Evolutionary conservation across 2,888 invertebrate genomes (phyloP).

Genomic region (Acronicta alni): DNA sequence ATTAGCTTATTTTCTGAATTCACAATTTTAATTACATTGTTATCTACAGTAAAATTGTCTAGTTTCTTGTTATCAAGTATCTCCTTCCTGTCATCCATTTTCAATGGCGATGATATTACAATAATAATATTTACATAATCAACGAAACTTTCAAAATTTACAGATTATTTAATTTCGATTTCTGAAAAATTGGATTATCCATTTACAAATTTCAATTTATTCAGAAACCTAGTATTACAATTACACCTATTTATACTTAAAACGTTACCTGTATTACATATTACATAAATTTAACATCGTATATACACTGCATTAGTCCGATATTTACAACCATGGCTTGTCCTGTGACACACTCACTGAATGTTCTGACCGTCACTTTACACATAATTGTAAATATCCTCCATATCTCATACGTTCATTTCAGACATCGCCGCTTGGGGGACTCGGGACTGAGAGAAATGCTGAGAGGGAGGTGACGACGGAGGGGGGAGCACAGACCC

Average conservation of each 20-base stretch:
- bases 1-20: conserved; percentile 12
- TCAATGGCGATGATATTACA: conserved; percentile 47
- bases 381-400: conserved; percentile 89
- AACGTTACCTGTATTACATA: conserved; percentile 68
- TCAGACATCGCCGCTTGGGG: conserved; percentile 96
- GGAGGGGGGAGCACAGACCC: conserved; percentile 75
- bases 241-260: conserved; percentile 66
- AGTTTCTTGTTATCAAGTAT: conserved; percentile 21
- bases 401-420: conserved; percentile 95
- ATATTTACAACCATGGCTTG: conserved; percentile 87
- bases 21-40: conserved; percentile 18
- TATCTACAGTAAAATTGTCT: conserved; percentile 1
- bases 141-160: conserved; percentile 42
- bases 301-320: conserved; percentile 67
- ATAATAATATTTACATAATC: conserved; percentile 52
- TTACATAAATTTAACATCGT: conserved; percentile 65
- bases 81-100: conserved; percentile 46
- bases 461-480: conserved; percentile 81
- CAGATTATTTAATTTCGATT: conserved; percentile 28
- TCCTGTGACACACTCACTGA: conserved; percentile 73
- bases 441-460: conserved; percentile 89
- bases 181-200: conserved; percentile 43
- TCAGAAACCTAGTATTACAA: conserved; percentile 56
- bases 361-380: conserved; percentile 75
- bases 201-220: conserved; percentile 50